Conservation (phyloP, 2,113 vertebrate species). For the Phaethornis superciliosus region DNA sequence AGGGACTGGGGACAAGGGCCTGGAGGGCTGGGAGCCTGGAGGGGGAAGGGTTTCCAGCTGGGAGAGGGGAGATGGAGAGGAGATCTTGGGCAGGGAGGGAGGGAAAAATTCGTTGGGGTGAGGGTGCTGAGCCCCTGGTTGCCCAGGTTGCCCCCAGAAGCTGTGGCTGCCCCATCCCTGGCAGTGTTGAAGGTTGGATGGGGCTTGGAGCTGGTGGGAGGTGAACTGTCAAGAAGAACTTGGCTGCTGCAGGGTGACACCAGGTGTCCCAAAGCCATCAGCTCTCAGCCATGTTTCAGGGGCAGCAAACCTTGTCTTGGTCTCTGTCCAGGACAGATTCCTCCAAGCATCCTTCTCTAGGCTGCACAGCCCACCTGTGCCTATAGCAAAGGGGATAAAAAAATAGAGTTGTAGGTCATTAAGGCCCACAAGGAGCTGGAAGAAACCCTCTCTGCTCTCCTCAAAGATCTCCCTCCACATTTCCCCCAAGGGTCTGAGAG, state of each 20-base stretch:
- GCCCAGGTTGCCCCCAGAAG: no score
- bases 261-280: background rate
- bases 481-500: background rate
- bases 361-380: background rate
- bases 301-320: background rate
- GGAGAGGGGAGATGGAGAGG: no score
- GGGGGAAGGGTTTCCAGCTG: no score
- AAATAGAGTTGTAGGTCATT: background rate
- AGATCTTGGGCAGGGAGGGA: no score
- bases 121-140: no score
- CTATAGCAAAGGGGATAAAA: background rate
- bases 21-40: no score
- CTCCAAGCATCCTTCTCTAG: background rate
- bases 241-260: background rate
- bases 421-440: background rate
- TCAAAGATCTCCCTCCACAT: background rate
- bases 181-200: no score
- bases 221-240: background rate
- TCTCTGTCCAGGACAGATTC: background rate
- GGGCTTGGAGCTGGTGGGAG: background rate
- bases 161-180: no score
- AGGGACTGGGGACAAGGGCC: no score
- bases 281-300: background rate
- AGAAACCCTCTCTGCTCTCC: background rate
- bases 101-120: no score